phyloP scores from a whole-genome alignment of 2,113 vertebrate species.

The Osmerus eperlanus region DNA sequence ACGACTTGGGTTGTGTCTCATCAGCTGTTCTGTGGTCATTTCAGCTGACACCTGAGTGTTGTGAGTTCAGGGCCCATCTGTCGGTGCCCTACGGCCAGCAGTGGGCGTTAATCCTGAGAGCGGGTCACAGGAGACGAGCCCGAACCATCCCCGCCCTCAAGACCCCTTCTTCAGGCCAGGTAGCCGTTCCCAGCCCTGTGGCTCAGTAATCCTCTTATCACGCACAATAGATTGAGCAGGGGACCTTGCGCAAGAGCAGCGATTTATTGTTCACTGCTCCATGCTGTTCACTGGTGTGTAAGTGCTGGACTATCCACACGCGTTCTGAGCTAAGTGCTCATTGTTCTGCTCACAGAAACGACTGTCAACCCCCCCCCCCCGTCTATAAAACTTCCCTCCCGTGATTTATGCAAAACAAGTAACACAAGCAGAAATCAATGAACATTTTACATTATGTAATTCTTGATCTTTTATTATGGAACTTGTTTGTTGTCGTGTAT shows the following conservation, averaged over 20 bases:
- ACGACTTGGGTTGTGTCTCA: background rate
- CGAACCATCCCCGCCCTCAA: background rate
- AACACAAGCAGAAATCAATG: too few species aligned
- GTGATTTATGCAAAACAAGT: too few species aligned
- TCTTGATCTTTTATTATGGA: too few species aligned
- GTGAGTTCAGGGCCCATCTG: background rate
- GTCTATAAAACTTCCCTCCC: background rate
- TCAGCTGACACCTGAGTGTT: background rate
- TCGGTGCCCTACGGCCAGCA: background rate
- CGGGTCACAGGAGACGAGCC: background rate
- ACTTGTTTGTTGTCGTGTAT: too few species aligned
- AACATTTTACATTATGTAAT: too few species aligned
- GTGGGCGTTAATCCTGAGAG: background rate
- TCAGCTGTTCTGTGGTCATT: background rate
- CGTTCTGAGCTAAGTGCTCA: constrained; percentile 1
- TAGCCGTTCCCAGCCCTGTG: background rate
- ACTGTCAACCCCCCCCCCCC: background rate
- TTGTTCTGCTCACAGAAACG: background rate
- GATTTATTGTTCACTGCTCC: background rate
- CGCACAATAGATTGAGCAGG: background rate
- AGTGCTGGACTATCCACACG: background rate
- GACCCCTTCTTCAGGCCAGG: background rate
- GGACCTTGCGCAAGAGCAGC: background rate
- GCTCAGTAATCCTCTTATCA: background rate
- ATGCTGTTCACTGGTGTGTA: background rate